phyloP scores from a whole-genome alignment of 2,113 vertebrate species.

The Muscicapa adusta region DNA sequence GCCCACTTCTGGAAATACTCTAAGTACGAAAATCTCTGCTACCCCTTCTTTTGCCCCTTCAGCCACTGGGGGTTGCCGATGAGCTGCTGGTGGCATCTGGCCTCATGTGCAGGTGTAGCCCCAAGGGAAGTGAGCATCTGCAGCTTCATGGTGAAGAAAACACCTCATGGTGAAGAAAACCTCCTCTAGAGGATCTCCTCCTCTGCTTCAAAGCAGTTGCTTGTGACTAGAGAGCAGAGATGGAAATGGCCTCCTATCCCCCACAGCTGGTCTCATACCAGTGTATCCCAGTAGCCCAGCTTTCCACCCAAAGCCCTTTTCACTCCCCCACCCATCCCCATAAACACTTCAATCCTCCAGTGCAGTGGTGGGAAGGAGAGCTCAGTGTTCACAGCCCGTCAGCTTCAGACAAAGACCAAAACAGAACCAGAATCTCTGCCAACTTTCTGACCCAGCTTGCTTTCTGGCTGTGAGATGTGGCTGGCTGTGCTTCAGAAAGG shows the following conservation, averaged over 20 bases:
- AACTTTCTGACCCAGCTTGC: neutral
- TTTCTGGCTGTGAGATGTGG: neutral
- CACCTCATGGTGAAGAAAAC: neutral
- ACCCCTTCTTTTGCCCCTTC: neutral
- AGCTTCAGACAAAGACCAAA: neutral
- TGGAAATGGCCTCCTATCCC: neutral
- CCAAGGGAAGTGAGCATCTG: neutral
- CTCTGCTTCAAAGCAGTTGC: neutral
- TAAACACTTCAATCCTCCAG: neutral
- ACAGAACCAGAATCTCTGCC: neutral
- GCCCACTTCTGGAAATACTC: neutral
- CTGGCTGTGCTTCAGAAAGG: neutral
- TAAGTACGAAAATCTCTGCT: neutral
- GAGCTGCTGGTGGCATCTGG: neutral
- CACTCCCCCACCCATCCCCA: neutral
- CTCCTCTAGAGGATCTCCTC: neutral
- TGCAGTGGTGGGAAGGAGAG: neutral
- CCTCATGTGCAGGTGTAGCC: accelerated
- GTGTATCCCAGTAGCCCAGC: neutral
- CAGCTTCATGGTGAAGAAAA: neutral
- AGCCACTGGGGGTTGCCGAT: neutral
- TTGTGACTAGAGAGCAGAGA: neutral
- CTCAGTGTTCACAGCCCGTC: neutral
- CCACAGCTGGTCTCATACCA: accelerated
- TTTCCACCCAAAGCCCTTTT: neutral